Evolutionary conservation across 2,888 invertebrate genomes (phyloP).

Genomic region (Diadegma fenestrale): DNA sequence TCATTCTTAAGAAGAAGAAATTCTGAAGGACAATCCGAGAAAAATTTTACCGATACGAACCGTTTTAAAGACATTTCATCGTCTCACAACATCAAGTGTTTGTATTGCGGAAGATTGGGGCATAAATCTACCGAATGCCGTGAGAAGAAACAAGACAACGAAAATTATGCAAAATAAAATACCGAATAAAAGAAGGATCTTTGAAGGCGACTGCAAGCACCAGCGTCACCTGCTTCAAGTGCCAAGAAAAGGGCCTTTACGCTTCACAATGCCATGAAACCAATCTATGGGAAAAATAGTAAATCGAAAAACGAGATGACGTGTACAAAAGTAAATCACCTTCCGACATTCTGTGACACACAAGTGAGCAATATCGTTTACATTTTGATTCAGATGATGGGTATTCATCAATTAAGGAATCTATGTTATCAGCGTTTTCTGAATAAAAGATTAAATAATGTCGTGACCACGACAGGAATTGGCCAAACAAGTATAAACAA

Average conservation of each 20-base stretch:
- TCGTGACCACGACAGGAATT: conserved; percentile 7
- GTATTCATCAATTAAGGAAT: not conserved
- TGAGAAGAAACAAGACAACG: not conserved
- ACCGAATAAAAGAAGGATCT: not conserved
- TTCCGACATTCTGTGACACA: conserved; percentile 3
- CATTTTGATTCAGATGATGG: conserved; percentile 6
- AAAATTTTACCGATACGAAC: not conserved
- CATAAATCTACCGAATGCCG: not conserved
- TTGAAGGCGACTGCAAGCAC: not conserved
- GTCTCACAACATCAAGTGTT: not conserved
- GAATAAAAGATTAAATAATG: conserved; percentile 5
- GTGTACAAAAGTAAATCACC: not conserved
- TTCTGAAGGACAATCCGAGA: not conserved
- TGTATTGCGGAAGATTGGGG: not conserved
- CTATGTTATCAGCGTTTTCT: conserved; percentile 2
- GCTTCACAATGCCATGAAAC: not conserved
- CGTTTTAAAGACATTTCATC: not conserved
- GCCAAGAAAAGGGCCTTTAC: not conserved
- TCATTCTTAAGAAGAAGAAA: conserved; percentile 8
- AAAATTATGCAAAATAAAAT: not conserved
- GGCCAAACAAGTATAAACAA: not conserved
- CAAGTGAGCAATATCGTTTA: conserved; percentile 17
- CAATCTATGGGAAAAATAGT: not conserved
- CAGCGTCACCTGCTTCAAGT: conserved; percentile 11
- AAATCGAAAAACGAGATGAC: conserved; percentile 8